Evolutionary conservation across 2,797 vertebrate genomes (phyloP).

Genomic region (Dendrocincla tyrannina): DNA sequence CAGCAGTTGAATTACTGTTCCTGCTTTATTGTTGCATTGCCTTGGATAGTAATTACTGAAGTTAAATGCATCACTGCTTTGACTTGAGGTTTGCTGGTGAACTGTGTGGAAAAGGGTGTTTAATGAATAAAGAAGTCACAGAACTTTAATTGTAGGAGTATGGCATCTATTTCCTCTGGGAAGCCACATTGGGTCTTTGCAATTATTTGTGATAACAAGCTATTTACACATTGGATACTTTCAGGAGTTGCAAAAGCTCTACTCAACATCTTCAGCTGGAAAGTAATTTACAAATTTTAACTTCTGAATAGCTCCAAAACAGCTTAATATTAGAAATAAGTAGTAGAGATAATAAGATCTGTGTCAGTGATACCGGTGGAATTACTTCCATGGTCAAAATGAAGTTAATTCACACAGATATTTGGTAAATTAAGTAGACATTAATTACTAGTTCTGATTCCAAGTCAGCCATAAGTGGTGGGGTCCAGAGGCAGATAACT

Average conservation of each 20-base stretch:
- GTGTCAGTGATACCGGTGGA: not conserved
- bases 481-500: not conserved
- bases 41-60: slow-evolving; percentile 77
- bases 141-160: slow-evolving; percentile 27
- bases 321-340: not conserved
- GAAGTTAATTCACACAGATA: not conserved
- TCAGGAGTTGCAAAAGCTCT: not conserved
- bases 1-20: slow-evolving; percentile 49
- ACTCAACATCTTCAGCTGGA: not conserved
- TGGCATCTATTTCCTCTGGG: slow-evolving; percentile 61
- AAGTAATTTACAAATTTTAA: not conserved
- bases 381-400: not conserved
- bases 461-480: not conserved
- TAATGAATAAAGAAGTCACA: slow-evolving; percentile 39
- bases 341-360: not conserved
- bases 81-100: slow-evolving; percentile 54
- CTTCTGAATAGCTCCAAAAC: not conserved
- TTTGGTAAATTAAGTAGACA: not conserved
- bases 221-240: not conserved
- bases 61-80: slow-evolving; percentile 59
- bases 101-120: slow-evolving; percentile 29
- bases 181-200: not conserved
- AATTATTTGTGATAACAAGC: not conserved
- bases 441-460: not conserved
- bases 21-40: slow-evolving; percentile 69